Conservation (phyloP, 2,113 vertebrate genomes). For the Noctilio leporinus region DNA sequence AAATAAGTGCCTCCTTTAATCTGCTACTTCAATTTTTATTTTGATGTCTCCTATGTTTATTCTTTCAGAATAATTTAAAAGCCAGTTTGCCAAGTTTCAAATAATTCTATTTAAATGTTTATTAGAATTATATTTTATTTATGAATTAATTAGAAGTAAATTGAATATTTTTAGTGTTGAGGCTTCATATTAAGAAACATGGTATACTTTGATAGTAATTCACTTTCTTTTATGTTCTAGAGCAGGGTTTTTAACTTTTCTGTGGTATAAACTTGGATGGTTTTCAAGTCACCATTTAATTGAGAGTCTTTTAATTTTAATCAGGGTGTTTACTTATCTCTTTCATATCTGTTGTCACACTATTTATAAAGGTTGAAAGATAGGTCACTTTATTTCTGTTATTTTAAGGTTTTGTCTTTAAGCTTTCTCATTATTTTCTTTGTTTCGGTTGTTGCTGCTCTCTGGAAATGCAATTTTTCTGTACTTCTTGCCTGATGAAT, state of each 20-base stretch:
- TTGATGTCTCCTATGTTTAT: conserved; percentile 15
- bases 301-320: conserved; percentile 27
- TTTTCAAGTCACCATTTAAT: conserved; percentile 32
- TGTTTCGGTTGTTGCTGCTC: background rate
- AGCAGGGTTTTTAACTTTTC: conserved; percentile 16
- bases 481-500: background rate
- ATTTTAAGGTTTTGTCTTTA: conserved; percentile 7
- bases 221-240: background rate
- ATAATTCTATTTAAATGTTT: conserved; percentile 37
- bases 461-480: background rate
- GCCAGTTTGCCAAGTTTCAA: background rate
- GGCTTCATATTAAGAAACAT: conserved; percentile 23
- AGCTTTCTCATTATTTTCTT: background rate
- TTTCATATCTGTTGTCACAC: background rate
- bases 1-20: background rate
- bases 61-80: conserved; percentile 21
- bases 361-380: background rate
- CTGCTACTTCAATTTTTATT: conserved; percentile 6
- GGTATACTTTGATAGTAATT: conserved; percentile 25
- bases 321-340: background rate
- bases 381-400: background rate
- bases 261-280: background rate
- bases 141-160: conserved; percentile 56
- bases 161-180: conserved; percentile 42
- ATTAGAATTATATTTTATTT: conserved; percentile 53